Evolutionary conservation across 2,888 invertebrate genomes (phyloP).

Genomic region (Pristionchus entomophagus): DNA sequence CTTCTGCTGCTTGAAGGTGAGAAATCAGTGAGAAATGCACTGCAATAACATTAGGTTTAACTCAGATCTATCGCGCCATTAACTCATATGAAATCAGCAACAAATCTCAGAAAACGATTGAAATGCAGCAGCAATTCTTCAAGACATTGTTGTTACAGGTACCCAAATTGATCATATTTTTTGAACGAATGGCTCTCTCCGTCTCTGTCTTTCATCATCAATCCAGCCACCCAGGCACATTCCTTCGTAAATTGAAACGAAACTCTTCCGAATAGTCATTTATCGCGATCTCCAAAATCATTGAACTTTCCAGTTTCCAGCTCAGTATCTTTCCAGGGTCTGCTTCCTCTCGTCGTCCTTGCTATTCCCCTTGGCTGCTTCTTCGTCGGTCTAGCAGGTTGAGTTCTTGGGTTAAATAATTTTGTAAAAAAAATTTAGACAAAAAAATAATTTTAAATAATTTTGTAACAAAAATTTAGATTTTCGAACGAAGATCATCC

Average conservation of each 20-base stretch:
- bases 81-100: background rate
- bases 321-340: background rate
- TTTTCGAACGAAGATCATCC: no score
- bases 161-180: no score
- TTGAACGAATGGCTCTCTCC: no score
- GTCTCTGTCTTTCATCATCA: no score
- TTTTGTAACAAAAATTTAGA: no score
- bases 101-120: background rate
- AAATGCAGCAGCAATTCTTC: slow-evolving; percentile 14
- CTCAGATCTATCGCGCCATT: background rate
- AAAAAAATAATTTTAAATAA: no score
- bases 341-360: background rate
- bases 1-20: background rate
- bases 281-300: background rate
- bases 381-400: background rate
- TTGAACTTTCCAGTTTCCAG: no score
- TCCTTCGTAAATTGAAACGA: no score
- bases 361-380: background rate
- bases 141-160: background rate
- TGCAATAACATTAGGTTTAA: background rate
- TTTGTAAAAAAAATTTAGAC: no score
- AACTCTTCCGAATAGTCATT: no score
- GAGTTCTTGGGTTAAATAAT: no score
- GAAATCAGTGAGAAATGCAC: background rate
- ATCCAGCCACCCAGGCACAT: no score